A percentile compares a stretch with the other conserved stretches of the same genome.
Conservation (phyloP, 53 echinoderm and acorn worm species). For the Apostichopus leukothele region DNA sequence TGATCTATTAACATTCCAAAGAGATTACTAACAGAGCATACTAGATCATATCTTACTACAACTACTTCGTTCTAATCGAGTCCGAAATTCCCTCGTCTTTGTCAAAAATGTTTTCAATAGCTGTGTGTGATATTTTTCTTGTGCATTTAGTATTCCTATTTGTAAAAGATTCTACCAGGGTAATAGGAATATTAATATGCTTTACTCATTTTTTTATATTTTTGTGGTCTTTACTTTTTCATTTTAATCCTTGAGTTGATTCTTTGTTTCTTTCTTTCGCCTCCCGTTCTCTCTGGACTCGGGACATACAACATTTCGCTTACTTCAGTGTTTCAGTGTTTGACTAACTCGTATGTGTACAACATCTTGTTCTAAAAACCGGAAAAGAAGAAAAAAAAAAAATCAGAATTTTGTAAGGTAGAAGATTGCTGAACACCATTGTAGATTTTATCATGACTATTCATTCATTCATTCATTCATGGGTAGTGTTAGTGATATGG, state of each 20-base stretch:
- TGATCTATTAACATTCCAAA: neutral
- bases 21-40: neutral
- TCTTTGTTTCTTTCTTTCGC: neutral
- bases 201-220: constrained; percentile 1
- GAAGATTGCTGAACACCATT: neutral
- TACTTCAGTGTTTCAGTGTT: neutral
- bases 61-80: too few relatives aligned
- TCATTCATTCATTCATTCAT: constrained; percentile 6
- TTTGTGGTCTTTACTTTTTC: neutral
- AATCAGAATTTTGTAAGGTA: neutral
- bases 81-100: neutral
- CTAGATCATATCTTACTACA: neutral
- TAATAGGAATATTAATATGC: constrained; percentile 23
- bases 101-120: constrained; percentile 38
- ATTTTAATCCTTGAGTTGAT: neutral
- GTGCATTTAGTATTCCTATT: constrained; percentile 35
- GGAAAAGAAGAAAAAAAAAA: neutral
- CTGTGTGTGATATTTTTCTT: constrained; percentile 26
- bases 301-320: neutral
- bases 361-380: neutral
- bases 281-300: neutral
- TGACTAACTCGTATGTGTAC: neutral
- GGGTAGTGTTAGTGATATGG: constrained; percentile 19
- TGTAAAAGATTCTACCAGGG: constrained; percentile 23
- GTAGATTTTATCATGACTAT: constrained; percentile 12